Percentiles rank a stretch among this genome's conserved stretches.
phyloP scores from a whole-genome alignment of 1,140 invertebrate genomes.

The Stegodyphus dumicola region DNA sequence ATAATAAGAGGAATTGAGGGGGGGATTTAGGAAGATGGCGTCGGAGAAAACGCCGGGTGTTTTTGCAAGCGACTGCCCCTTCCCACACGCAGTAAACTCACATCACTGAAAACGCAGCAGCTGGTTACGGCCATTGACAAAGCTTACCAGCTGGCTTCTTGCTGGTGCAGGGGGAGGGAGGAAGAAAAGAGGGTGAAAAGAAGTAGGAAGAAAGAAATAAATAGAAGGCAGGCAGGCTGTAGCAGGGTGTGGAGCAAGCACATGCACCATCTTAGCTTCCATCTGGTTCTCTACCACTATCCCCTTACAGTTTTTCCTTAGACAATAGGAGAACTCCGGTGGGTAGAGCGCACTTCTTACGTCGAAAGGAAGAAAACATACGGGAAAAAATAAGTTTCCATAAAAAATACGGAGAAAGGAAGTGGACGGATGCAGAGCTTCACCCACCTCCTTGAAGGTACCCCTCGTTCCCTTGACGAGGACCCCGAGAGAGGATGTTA shows the following conservation, averaged over 20 bases:
- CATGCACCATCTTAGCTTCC: constrained; percentile 25
- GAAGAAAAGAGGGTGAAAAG: constrained; percentile 15
- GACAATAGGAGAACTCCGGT: constrained; percentile 30
- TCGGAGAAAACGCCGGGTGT: constrained; percentile 19
- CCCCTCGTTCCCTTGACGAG: neutral
- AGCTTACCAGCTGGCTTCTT: constrained; percentile 50
- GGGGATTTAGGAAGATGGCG: too few relatives aligned
- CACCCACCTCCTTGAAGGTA: constrained; percentile 42
- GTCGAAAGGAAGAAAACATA: neutral
- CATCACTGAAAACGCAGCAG: constrained; percentile 22
- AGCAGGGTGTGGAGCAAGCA: constrained; percentile 23
- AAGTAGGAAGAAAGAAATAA: constrained; percentile 10
- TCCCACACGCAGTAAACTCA: neutral
- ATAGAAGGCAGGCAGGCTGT: constrained; percentile 8
- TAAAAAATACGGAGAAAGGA: constrained; percentile 27
- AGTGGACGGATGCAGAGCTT: constrained; percentile 15
- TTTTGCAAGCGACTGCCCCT: constrained; percentile 21
- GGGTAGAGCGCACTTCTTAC: neutral
- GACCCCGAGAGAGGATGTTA: constrained; percentile 35
- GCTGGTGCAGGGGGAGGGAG: neutral
- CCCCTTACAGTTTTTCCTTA: constrained; percentile 4
- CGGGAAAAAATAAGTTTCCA: neutral
- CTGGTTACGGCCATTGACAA: constrained; percentile 53
- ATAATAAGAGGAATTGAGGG: too few relatives aligned
- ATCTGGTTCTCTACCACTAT: constrained; percentile 11